Percentiles rank a stretch among this genome's conserved stretches.
Evolutionary conservation across 1,140 invertebrate species (phyloP).

Genomic region (Proales similis): DNA sequence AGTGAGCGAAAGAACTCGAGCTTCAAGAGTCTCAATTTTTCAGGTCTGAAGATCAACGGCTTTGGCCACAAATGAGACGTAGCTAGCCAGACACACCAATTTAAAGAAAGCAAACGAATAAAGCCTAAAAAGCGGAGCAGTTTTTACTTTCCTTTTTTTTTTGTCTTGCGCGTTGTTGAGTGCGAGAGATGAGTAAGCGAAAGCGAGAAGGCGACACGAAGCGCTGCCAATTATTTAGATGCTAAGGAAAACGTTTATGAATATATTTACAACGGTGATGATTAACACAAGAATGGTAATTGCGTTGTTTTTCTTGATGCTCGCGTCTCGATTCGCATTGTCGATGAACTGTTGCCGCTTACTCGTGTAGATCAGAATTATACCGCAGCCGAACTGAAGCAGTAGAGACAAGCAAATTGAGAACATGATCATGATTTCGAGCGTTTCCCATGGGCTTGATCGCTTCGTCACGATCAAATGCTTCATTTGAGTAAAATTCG

Average conservation of each 20-base stretch:
- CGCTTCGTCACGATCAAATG: constrained; percentile 9
- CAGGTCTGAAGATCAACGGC: no score
- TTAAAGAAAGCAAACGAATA: no score
- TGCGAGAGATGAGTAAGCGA: no score
- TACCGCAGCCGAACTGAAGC: constrained; percentile 20
- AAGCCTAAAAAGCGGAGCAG: no score
- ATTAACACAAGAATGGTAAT: constrained; percentile 26
- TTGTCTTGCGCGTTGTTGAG: no score
- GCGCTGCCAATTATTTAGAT: no score
- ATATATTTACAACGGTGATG: constrained; percentile 37
- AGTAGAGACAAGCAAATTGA: constrained; percentile 26
- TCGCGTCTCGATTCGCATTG: background rate
- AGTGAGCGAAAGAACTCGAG: no score
- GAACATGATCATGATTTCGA: constrained; percentile 33
- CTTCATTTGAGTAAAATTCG: constrained; percentile 38
- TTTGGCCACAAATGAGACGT: no score
- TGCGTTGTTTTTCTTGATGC: constrained; percentile 31
- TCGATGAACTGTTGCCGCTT: constrained; percentile 29
- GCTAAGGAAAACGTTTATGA: constrained; percentile 31
- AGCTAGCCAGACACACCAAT: no score
- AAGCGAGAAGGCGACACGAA: no score
- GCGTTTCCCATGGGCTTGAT: constrained; percentile 4
- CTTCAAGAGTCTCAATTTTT: no score
- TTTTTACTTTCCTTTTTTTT: no score
- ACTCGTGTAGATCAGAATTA: constrained; percentile 13